Base-by-base conservation (phyloP, 2,113 vertebrate species). In the Hippocampus zosterae region DNA sequence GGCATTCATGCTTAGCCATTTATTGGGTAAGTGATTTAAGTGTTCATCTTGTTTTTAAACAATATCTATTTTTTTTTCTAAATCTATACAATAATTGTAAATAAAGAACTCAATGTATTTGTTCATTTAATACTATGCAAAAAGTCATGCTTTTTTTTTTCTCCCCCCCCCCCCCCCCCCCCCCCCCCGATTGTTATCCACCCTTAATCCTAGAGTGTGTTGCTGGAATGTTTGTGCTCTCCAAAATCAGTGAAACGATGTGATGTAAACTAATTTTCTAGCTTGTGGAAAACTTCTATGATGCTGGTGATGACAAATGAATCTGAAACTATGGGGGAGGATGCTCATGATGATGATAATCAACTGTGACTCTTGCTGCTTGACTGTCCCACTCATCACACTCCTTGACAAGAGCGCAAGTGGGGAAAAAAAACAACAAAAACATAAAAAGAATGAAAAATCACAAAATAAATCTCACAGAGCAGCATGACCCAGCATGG, bases 91-190 rank as follows among this genome's bases (percentile, higher is more conserved):
- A 97, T 97, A 97, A 98, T 93, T 98, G 97, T 99, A 98, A 97
- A 98, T 98, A 98, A 98, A 99, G 93, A 96, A 94, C 93, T 97
- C 93, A 94, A 94, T 95, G 92, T 98, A 92, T 96, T 94, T 98
- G 95, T 97, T 97, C 95, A 98, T 98, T 96, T 99, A 98, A 92
- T 97, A 98, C 97, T 99, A 99, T 98, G 97, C 97, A 98, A 99
- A 96, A 94, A 93, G 92, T 95, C 92, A 94, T 95, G 96, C 94
- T 97, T 96, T 96, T 95, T 27, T 53, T 55, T 21, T 4, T 0
- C n/a, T n/a, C n/a, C n/a, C n/a, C n/a, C n/a, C 4, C 21, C 15
- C 7, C 23, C 23, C 13, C 23, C 23, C 29, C 29, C 3, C 3
- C 5, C 21, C 8, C 7, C 23, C 23, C 93, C 91, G 89, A 92